phyloP scores from a whole-genome alignment of 2,888 invertebrate genomes.

The Tromatobia lineatoria region DNA sequence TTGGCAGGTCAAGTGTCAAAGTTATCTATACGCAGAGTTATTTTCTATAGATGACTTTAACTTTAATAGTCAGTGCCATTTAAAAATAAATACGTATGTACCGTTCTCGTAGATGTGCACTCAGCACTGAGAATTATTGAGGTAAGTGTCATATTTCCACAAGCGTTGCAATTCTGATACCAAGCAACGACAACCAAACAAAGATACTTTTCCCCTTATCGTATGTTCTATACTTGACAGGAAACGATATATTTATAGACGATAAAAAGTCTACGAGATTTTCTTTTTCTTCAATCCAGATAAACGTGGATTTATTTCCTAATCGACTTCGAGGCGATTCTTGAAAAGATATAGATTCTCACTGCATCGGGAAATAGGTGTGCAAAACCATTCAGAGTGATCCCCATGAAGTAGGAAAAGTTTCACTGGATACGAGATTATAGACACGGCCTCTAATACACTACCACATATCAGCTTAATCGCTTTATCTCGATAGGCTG shows the following conservation, averaged over 20 bases:
- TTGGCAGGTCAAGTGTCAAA: too few relatives aligned
- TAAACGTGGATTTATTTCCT: not conserved
- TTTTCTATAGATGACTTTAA: too few relatives aligned
- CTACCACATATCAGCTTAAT: conserved; percentile 5
- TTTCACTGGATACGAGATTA: conserved; percentile 3
- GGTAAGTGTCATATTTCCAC: not conserved
- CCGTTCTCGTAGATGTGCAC: conserved; percentile 3
- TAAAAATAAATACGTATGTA: too few relatives aligned
- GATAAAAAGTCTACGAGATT: not conserved
- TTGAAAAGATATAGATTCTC: not conserved
- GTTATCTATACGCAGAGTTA: too few relatives aligned
- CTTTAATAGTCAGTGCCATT: too few relatives aligned
- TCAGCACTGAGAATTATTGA: conserved; percentile 1
- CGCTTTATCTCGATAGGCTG: conserved; percentile 31
- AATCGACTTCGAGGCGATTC: not conserved
- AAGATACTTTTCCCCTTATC: conserved; percentile 13
- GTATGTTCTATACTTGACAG: not conserved
- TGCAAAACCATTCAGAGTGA: not conserved
- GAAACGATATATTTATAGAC: not conserved
- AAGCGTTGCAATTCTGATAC: not conserved
- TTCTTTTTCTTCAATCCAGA: not conserved
- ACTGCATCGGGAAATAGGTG: conserved; percentile 31
- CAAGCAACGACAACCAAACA: not conserved
- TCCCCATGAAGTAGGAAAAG: not conserved
- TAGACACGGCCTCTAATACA: not conserved